Percentiles rank a stretch among this genome's conserved stretches.
Conservation (phyloP, 2,888 invertebrate genomes). For the Drosophila birchii region DNA sequence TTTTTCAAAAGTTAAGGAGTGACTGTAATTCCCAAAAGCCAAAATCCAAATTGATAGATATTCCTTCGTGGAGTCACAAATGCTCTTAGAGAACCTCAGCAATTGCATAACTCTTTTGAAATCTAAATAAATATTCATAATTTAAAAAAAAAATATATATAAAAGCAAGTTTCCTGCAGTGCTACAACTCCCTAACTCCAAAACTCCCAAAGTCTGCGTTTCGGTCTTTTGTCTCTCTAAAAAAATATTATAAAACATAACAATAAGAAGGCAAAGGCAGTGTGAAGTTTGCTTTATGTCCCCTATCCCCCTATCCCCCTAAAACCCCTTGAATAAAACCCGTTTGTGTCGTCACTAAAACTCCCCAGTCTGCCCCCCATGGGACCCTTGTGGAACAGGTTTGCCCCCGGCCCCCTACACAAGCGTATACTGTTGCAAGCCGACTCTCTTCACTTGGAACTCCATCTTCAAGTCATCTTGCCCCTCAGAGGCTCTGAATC, state of each 20-base stretch:
- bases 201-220: conserved; percentile 34
- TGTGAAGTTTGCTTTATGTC: conserved; percentile 55
- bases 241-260: conserved; percentile 78
- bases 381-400: conserved; percentile 56
- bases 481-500: conserved; percentile 3
- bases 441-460: conserved; percentile 53
- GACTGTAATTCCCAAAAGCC: neutral
- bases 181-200: conserved; percentile 20
- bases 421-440: conserved; percentile 73
- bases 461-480: conserved; percentile 33
- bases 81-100: too few species aligned
- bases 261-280: conserved; percentile 75
- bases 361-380: conserved; percentile 39
- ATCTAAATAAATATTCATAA: neutral
- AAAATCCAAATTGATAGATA: neutral
- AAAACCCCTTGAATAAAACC: conserved; percentile 54
- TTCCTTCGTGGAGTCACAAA: neutral
- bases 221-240: conserved; percentile 66
- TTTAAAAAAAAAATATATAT: neutral
- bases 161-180: conserved; percentile 9
- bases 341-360: conserved; percentile 78
- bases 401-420: conserved; percentile 32
- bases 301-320: neutral
- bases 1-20: neutral
- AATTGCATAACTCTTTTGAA: neutral